A percentile compares a stretch with the other conserved stretches of the same genome.
Conservation (phyloP, 2,888 invertebrate genomes). For the Zaprionus bogoriensis region DNA sequence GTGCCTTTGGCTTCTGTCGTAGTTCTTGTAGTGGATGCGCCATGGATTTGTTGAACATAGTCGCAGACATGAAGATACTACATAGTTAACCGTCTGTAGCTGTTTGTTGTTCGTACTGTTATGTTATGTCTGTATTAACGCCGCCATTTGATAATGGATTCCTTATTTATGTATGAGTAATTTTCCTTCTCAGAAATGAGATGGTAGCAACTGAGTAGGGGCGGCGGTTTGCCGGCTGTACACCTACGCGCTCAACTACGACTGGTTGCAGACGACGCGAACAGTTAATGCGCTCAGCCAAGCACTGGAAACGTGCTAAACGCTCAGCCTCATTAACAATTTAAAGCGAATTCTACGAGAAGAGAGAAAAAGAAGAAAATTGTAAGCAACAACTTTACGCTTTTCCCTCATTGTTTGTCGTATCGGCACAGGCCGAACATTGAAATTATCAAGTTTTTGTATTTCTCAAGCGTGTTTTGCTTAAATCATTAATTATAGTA, state of each 20-base stretch:
- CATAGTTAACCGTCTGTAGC: constrained; percentile 16
- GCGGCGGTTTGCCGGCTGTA: not conserved
- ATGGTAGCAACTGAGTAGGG: not conserved
- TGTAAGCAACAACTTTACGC: constrained; percentile 7
- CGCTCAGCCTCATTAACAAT: constrained; percentile 66
- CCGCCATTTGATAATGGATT: constrained; percentile 71
- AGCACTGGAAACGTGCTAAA: constrained; percentile 70
- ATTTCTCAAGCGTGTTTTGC: not conserved
- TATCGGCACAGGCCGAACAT: constrained; percentile 8
- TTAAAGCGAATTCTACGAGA: constrained; percentile 42
- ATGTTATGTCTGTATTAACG: constrained; percentile 44
- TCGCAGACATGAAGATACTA: constrained; percentile 27
- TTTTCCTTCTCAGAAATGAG: constrained; percentile 20
- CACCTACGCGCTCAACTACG: not conserved
- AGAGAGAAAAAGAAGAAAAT: constrained; percentile 22
- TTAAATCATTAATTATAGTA: constrained; percentile 10
- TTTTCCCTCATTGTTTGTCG: not conserved
- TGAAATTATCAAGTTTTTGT: constrained; percentile 23
- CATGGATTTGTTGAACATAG: constrained; percentile 40
- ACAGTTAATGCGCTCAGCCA: constrained; percentile 52
- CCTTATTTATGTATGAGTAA: constrained; percentile 59
- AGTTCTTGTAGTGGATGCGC: constrained; percentile 27
- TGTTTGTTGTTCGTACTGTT: not conserved
- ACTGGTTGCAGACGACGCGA: constrained; percentile 8
- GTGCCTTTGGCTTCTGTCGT: constrained; percentile 3